Evolutionary conservation across 2,797 vertebrate species (phyloP), one percentile per base, ranked within the genome.

Genomic region (Argentina silus): DNA sequence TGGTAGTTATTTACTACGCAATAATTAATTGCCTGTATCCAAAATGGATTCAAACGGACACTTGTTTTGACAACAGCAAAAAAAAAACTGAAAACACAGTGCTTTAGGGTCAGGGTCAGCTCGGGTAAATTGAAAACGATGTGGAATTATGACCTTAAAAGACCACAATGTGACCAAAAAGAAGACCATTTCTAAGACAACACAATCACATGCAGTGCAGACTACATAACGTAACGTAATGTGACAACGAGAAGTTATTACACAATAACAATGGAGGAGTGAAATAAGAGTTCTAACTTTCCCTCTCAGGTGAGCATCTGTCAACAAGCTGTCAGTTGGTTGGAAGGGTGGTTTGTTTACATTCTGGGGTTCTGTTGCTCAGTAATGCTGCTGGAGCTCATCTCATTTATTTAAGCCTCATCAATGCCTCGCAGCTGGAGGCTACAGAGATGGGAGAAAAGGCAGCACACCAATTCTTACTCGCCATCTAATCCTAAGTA

Each of bases 281-380:
- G 69, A 74, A 86, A 84, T 79, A 83, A 77, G 77, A 85, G 78
- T 64, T 43, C 63, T 45, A 14, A 75, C 70, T 62, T 50, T 69
- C 67, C 86, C 81, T 74, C 61, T 65, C 55, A 78, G 74, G 70
- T 77, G 69, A 67, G 72, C 81, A 82, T 73, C 77, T 87, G 85
- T 87, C 86, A 82, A 70, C 73, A 68, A 53, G 67, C 79, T 79
- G 83, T 76, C 78, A 74, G 73, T 77, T 78, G 68, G 69, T 63
- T 50, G 81, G 85, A 88, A 76, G 79, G 81, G 88, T 78, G 78
- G 76, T 83, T 85, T 91, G 90, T 92, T 90, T 89, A 85, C 88
- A 78, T 72, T 74, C 77, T 7, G 47, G 72, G 78, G 76, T 78
- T 61, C 63, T 63, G 74, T 77, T 23, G 75, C 56, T 47, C 47